Percentiles rank a stretch among this genome's conserved stretches.
These are phyloP conservation scores for Drosophila eohydei DNA, from an alignment of 2,888 invertebrate species.

Conservation along the genomic window DNA sequence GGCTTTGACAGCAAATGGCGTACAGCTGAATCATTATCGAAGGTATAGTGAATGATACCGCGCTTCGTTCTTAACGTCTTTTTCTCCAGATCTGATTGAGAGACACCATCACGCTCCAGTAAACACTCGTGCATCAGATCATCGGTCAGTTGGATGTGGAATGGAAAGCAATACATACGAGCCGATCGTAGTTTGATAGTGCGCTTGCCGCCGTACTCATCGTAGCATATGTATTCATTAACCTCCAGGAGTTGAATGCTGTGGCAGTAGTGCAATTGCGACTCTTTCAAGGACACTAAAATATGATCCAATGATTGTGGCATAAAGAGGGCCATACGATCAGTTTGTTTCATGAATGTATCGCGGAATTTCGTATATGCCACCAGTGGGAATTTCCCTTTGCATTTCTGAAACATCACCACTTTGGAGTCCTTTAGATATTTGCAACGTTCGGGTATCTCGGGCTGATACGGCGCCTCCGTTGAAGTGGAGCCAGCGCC, in stretches of 20 bases:
- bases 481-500: neutral
- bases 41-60: constrained; percentile 50
- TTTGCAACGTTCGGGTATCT: constrained; percentile 46
- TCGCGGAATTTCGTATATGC: constrained; percentile 61
- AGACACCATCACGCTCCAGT: constrained; percentile 1
- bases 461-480: neutral
- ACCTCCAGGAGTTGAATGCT: constrained; percentile 33
- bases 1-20: neutral
- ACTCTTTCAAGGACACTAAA: constrained; percentile 43
- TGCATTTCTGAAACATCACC: constrained; percentile 33
- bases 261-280: constrained; percentile 46
- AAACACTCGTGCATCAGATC: constrained; percentile 60
- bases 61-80: constrained; percentile 14
- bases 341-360: constrained; percentile 51
- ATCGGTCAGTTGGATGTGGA: constrained; percentile 62
- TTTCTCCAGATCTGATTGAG: neutral
- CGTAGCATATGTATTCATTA: constrained; percentile 37
- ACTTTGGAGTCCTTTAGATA: constrained; percentile 28
- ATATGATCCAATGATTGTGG: constrained; percentile 32
- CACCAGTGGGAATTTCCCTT: constrained; percentile 48
- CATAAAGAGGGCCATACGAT: constrained; percentile 53
- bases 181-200: constrained; percentile 28
- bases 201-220: neutral
- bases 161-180: constrained; percentile 58
- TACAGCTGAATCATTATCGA: constrained; percentile 21